A percentile compares a stretch with the other conserved stretches of the same genome.
Conservation (phyloP, 1,140 invertebrate species). For the Ceratitis capitata region DNA sequence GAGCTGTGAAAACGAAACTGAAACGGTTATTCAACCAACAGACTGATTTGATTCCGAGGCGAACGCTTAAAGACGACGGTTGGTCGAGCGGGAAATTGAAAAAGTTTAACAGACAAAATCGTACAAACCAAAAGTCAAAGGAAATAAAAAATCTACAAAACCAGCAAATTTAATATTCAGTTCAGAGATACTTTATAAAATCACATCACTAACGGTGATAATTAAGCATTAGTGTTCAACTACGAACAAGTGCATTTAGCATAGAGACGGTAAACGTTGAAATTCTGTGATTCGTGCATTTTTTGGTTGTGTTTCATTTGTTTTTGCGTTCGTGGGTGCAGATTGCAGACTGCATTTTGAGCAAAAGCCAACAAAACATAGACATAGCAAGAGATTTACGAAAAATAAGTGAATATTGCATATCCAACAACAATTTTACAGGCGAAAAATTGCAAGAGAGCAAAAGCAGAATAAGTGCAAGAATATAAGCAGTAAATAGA, state of each 20-base stretch:
- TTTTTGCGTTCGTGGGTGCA: not conserved
- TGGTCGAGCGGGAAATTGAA: conserved; percentile 55
- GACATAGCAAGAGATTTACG: not conserved
- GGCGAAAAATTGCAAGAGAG: not conserved
- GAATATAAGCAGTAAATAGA: not conserved
- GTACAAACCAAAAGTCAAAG: conserved; percentile 3
- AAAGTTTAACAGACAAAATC: conserved; percentile 33
- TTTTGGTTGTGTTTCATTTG: too few relatives aligned
- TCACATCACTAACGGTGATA: conserved; percentile 3
- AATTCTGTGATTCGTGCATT: conserved; percentile 24
- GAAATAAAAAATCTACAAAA: conserved; percentile 3
- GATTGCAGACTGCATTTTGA: not conserved
- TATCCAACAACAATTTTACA: not conserved
- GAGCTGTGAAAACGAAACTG: conserved; percentile 37
- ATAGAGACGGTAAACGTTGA: not conserved
- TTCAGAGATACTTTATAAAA: not conserved
- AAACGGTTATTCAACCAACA: conserved; percentile 40
- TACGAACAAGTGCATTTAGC: not conserved
- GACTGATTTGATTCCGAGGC: conserved; percentile 58
- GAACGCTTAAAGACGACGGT: conserved; percentile 61
- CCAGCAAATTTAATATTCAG: not conserved
- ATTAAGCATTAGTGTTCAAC: not conserved
- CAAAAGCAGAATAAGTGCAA: not conserved
- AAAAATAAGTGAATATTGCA: not conserved
- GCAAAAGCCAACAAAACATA: conserved; percentile 14